Conservation (phyloP, 2,888 invertebrate species). For the Therioaphis trifolii region DNA sequence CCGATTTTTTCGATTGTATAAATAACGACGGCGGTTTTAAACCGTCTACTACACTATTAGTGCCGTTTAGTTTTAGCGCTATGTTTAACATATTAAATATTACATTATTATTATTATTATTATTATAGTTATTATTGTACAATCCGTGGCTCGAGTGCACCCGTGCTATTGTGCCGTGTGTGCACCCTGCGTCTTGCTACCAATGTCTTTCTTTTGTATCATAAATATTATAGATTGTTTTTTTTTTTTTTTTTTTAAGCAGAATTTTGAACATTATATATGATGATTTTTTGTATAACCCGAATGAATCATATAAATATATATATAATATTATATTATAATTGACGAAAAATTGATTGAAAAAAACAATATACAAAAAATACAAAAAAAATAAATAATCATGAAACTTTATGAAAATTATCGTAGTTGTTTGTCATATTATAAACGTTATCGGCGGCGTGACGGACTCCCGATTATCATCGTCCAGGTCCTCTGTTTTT, state of each 20-base stretch:
- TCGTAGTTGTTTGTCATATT: no score
- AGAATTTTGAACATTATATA: slow-evolving; percentile 10
- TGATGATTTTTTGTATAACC: background rate
- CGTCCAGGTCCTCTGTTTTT: background rate
- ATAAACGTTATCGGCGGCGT: no score
- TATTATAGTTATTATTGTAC: background rate
- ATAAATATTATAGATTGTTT: no score
- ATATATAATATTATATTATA: slow-evolving; percentile 28
- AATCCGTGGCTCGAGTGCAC: background rate
- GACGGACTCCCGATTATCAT: no score
- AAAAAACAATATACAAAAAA: slow-evolving; percentile 1
- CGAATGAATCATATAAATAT: slow-evolving; percentile 19
- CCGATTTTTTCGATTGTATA: no score
- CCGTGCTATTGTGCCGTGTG: background rate
- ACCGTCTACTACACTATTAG: no score
- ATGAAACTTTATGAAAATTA: no score
- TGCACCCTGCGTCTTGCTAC: slow-evolving; percentile 47
- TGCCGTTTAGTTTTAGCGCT: no score
- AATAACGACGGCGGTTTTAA: no score
- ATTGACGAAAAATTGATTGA: slow-evolving; percentile 17
- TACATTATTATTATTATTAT: background rate
- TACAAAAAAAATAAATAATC: background rate
- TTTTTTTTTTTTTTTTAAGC: slow-evolving; percentile 5
- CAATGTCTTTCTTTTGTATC: slow-evolving; percentile 49
- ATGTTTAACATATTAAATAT: background rate